Evolutionary conservation across 2,888 invertebrate genomes (phyloP), one percentile per base, ranked within the genome.

Genomic region (Chrysomela aeneicollis): DNA sequence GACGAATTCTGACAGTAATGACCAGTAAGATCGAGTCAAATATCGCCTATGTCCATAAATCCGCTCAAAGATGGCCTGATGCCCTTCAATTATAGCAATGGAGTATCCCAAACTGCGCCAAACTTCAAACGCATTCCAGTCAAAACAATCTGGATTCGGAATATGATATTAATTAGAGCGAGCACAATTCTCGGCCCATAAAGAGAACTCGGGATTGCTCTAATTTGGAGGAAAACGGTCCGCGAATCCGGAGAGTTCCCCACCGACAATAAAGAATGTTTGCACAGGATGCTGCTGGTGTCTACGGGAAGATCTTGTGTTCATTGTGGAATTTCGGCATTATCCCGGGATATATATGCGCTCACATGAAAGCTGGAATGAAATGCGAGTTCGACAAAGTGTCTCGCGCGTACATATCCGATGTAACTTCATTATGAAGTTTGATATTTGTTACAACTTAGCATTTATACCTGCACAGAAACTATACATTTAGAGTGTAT

Each of bases 61-160:
- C n/a, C n/a, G n/a, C n/a, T n/a, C n/a, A n/a, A n/a, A n/a, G n/a
- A n/a, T n/a, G n/a, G n/a, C n/a, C n/a, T n/a, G 26, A 6, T 6
- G 6, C 6, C 26, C 26, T 26, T 26, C 26, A 26, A 26, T 26
- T 26, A 5, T 6, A 8, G 15, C 42, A 55, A 18, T 26, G 9
- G 37, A 35, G 21, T 19, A 37, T 35, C 22, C 42, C 54, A 37
- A 21, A 17, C 37, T 42, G 15, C 54, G 18, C 12, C 53, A 53
- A 55, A 55, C 54, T 55, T 21, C 54, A 42, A 64, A 64, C 64
- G 57, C 58, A 55, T 57, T 63, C 17, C 15, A 57, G 64, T 65
- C 68, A 61, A 64, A 65, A 65, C 68, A 68, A 68, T 68, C 64
- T 60, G 68, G 61, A 64, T 60, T 58, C 47, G 49, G 57, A 58